Evolutionary conservation across 2,113 vertebrate genomes (phyloP).

Genomic region (Pipra filicauda): DNA sequence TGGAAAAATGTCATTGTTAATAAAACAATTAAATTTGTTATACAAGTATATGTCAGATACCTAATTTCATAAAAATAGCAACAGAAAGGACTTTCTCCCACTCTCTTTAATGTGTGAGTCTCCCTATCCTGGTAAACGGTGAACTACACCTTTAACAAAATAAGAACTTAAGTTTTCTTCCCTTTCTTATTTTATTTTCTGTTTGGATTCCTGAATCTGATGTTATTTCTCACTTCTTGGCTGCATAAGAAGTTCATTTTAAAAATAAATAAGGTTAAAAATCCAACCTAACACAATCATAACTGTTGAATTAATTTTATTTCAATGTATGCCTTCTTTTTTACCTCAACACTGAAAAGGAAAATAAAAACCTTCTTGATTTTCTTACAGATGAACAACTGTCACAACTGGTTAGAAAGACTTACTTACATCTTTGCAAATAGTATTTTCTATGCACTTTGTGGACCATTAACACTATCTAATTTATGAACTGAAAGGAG

Average conservation of each 20-base stretch:
- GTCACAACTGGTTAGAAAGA: not conserved
- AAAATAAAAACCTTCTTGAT: not conserved
- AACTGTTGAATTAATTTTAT: not conserved
- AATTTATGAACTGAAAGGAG: slow-evolving; percentile 48
- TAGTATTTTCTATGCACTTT: not conserved
- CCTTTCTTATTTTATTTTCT: not conserved
- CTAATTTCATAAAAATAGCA: not conserved
- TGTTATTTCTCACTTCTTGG: not conserved
- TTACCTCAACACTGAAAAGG: not conserved
- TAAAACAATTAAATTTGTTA: not conserved
- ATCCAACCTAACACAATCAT: not conserved
- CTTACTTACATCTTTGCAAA: not conserved
- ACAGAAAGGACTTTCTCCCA: not conserved
- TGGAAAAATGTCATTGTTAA: not conserved
- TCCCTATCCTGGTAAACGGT: not conserved
- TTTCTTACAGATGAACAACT: not conserved
- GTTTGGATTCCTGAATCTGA: not conserved
- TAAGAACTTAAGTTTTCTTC: not conserved
- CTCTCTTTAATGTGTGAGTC: not conserved
- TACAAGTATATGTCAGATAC: not conserved
- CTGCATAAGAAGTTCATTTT: not conserved
- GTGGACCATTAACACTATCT: not conserved
- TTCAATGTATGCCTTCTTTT: not conserved
- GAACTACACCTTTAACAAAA: not conserved
- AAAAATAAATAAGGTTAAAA: not conserved